Base-by-base conservation (phyloP, 2,113 vertebrate species). In the Madoqua kirkii region DNA sequence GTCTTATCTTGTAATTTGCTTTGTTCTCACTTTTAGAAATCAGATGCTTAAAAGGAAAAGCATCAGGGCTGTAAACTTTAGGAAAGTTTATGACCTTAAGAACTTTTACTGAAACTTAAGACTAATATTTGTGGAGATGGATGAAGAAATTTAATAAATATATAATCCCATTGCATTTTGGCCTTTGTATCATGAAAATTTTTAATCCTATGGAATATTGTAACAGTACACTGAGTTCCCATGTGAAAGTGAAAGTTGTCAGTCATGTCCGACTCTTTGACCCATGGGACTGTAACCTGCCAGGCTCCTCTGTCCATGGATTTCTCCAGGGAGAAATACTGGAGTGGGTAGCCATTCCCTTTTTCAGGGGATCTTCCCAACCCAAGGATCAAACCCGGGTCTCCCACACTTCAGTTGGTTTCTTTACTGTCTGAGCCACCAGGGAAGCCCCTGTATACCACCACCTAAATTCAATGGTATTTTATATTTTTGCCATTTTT, bases 11-110 rank as follows among this genome's bases (percentile, higher is more conserved):
- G 10, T 43, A 40, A 23, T 79, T 89, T 71, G 48, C 52, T 86
- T 52, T 95, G 48, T 87, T 92, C 48, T 88, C 29, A 90, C 43
- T 91, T 87, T 76, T 74, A 74, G 59, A 87, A 89, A 71, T 85
- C 50, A 85, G 27, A 33, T 64, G 45, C 16, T 88, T 92, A 29
- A 67, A 89, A 67, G 21, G 36, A 36, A 74, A 90, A 89, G 31
- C 16, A 29, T 84, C 8, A 86, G 17, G 40, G 54, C 78, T 40
- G 33, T 91, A 82, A 82, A 78, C 13, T 79, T 94, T 2, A 43
- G 27, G 33, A 94, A 45, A 78, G 25, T 93, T 57, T 87, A 16
- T 14, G 57, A 81, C 43, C n/a, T 92, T 93, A 29, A 96, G 76
- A 48, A 88, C n/a, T 88, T 82, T 54, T 7, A 43, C 33, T 62